Conservation (phyloP, 2,888 invertebrate genomes). For the Synanthedon myopaeformis region DNA sequence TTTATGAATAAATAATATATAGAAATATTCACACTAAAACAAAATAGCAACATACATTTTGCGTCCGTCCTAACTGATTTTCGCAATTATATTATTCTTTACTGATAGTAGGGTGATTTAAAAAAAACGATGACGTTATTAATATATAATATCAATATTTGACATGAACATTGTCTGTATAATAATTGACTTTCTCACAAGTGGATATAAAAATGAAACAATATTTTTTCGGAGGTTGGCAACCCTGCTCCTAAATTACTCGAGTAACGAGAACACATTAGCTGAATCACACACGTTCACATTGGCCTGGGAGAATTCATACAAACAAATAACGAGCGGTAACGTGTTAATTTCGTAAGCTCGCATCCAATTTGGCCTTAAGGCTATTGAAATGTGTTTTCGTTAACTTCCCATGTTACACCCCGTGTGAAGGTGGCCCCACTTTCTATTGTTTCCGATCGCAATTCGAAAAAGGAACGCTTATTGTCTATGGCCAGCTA, state of each 20-base stretch:
- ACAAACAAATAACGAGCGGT: conserved; percentile 52
- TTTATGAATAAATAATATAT: no score
- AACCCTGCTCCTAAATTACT: background rate
- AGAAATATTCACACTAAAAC: no score
- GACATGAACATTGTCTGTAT: no score
- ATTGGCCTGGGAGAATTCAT: conserved; percentile 47
- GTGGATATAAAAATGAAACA: no score
- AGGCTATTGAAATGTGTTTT: conserved; percentile 66
- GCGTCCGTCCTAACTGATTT: no score
- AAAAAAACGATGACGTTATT: no score
- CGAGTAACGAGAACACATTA: conserved; percentile 44
- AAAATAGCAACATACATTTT: no score
- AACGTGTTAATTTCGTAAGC: conserved; percentile 62
- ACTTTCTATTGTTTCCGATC: conserved; percentile 49
- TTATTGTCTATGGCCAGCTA: conserved; percentile 29
- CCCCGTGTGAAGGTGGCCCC: conserved; percentile 44
- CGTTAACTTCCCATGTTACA: conserved; percentile 53
- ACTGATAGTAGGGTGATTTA: no score
- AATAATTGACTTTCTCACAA: no score
- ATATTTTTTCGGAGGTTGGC: background rate
- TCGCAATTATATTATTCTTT: no score
- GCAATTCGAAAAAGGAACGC: conserved; percentile 17
- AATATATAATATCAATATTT: no score
- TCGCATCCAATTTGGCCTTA: conserved; percentile 55
- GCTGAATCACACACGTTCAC: conserved; percentile 49